These are phyloP conservation scores for Apogon hyalosoma DNA, from an alignment of 2,797 vertebrate species.

Conservation along the genomic window DNA sequence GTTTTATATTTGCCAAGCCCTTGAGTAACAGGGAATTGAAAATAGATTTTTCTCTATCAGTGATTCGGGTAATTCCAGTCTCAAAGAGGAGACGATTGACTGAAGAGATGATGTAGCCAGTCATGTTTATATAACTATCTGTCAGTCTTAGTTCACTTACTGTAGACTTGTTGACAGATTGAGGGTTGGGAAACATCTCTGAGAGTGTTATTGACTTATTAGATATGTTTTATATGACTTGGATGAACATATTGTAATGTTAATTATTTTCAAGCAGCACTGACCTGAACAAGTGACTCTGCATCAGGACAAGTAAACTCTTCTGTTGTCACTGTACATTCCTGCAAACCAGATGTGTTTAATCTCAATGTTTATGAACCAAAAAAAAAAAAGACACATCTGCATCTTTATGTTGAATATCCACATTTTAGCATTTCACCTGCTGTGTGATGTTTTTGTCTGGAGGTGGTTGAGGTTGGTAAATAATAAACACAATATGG, in stretches of 20 bases:
- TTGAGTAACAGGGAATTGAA: constrained; percentile 55
- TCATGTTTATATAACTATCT: constrained; percentile 2
- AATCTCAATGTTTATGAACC: no score
- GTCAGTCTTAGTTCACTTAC: neutral
- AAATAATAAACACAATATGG: no score
- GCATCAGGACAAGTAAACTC: neutral
- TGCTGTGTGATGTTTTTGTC: no score
- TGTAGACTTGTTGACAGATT: constrained; percentile 28
- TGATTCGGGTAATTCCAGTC: constrained; percentile 58
- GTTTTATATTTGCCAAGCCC: constrained; percentile 53
- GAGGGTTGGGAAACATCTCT: neutral
- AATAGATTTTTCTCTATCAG: constrained; percentile 24
- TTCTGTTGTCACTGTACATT: no score
- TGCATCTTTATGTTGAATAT: no score
- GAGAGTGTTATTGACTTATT: neutral
- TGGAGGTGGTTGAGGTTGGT: no score
- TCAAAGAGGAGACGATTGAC: constrained; percentile 15
- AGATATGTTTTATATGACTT: constrained; percentile 5
- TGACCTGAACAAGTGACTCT: neutral
- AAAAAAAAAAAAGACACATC: no score
- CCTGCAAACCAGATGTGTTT: no score
- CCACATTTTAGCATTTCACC: no score
- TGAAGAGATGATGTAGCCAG: constrained; percentile 29
- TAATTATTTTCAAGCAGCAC: constrained; percentile 13
- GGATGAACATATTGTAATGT: neutral